Conservation (phyloP, 2,888 invertebrate genomes). For the Tricholauxania praeusta region DNA sequence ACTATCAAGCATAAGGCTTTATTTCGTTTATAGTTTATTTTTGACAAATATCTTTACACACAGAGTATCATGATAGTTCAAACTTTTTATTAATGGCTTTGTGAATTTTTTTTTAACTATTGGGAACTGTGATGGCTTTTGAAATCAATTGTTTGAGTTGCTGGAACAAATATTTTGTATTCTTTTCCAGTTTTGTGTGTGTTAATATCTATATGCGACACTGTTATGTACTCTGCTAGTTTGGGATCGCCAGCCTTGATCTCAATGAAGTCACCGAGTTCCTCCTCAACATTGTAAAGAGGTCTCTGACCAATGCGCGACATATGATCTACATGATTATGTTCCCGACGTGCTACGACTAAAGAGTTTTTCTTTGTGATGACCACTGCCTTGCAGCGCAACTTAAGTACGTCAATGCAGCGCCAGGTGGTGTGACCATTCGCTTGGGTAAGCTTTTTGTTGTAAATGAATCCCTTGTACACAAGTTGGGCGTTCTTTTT, state of each 20-base stretch:
- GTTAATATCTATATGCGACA: slow-evolving; percentile 60
- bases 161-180: slow-evolving; percentile 63
- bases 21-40: slow-evolving; percentile 22
- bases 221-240: slow-evolving; percentile 59
- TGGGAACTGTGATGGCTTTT: slow-evolving; percentile 10
- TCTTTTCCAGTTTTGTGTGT: slow-evolving; percentile 61
- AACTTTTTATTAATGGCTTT: background rate
- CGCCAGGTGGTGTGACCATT: slow-evolving; percentile 69
- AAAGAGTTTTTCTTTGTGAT: slow-evolving; percentile 64
- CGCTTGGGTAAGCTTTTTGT: slow-evolving; percentile 68
- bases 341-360: slow-evolving; percentile 61
- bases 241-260: slow-evolving; percentile 63
- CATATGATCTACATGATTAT: slow-evolving; percentile 63
- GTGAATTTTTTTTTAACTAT: background rate
- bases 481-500: slow-evolving; percentile 69
- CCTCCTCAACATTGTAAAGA: slow-evolving; percentile 64
- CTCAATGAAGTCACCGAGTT: slow-evolving; percentile 66
- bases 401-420: slow-evolving; percentile 66
- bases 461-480: slow-evolving; percentile 66
- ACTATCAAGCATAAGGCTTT: background rate
- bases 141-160: slow-evolving; percentile 36
- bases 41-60: background rate
- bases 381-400: slow-evolving; percentile 67
- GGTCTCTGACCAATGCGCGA: slow-evolving; percentile 64
- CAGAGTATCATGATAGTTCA: background rate